Evolutionary conservation across 2,888 invertebrate species (phyloP).

Genomic region (Ophonus ardosiacus): DNA sequence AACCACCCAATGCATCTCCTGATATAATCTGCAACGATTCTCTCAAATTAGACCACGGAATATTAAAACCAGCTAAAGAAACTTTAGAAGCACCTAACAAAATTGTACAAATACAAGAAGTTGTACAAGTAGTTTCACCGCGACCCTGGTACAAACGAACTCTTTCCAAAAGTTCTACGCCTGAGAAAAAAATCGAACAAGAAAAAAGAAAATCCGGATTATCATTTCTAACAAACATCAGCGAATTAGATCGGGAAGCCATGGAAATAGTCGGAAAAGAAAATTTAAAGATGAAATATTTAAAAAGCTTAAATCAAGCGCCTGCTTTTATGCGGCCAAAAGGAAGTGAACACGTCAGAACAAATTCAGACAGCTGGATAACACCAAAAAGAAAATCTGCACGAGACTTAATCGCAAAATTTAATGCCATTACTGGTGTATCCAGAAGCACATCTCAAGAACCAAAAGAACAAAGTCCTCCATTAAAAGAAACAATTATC

Average conservation of each 20-base stretch:
- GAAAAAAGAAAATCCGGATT: conserved; percentile 79
- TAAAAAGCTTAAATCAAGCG: conserved; percentile 41
- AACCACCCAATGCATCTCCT: conserved; percentile 72
- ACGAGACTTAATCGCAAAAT: conserved; percentile 80
- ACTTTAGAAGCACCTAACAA: conserved; percentile 65
- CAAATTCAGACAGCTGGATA: conserved; percentile 70
- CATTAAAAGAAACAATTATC: conserved; percentile 40
- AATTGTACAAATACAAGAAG: conserved; percentile 64
- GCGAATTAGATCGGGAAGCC: conserved; percentile 88
- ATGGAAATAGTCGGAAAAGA: conserved; percentile 84
- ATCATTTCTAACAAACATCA: conserved; percentile 84
- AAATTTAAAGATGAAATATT: conserved; percentile 70
- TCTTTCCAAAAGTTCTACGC: conserved; percentile 70
- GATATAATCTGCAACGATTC: conserved; percentile 74
- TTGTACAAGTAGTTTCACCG: conserved; percentile 76
- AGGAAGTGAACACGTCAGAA: conserved; percentile 68
- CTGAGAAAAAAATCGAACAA: conserved; percentile 72
- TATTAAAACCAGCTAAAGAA: conserved; percentile 75
- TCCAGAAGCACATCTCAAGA: conserved; percentile 76
- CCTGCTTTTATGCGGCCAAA: conserved; percentile 75
- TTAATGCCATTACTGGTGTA: conserved; percentile 80
- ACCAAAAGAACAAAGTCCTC: conserved; percentile 66
- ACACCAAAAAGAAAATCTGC: conserved; percentile 74
- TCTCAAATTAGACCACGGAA: conserved; percentile 76
- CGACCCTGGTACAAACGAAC: conserved; percentile 84